phyloP scores from a whole-genome alignment of 2,888 invertebrate species.

The Nomada fucata region DNA sequence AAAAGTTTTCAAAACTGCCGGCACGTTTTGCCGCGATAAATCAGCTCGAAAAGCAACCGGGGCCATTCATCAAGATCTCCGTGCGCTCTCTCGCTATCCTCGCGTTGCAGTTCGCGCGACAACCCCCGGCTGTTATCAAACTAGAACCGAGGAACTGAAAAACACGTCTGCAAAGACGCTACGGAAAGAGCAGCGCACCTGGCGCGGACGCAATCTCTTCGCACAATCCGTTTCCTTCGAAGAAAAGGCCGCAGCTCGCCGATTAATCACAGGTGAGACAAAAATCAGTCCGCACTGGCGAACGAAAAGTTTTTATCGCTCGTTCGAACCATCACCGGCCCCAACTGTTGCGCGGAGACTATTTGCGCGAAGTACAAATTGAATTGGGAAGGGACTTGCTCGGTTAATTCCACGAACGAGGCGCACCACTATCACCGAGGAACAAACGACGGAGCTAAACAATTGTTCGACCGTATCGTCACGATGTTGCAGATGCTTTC shows the following conservation, averaged over 20 bases:
- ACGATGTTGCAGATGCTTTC: not conserved
- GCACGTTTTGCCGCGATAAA: slow-evolving; percentile 22
- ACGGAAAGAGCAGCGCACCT: not conserved
- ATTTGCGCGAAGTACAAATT: not conserved
- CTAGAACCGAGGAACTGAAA: too few species aligned
- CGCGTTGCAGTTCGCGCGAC: not conserved
- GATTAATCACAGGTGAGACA: not conserved
- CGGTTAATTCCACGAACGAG: not conserved
- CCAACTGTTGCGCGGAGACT: not conserved
- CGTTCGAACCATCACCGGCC: too few species aligned
- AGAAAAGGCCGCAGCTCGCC: not conserved
- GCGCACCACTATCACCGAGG: not conserved
- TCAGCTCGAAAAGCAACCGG: slow-evolving; percentile 16
- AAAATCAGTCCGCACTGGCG: too few species aligned
- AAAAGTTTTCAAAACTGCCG: slow-evolving; percentile 14
- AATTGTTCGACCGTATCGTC: not conserved
- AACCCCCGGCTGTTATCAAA: too few species aligned
- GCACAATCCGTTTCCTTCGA: not conserved
- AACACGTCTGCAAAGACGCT: not conserved
- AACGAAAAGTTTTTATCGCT: not conserved
- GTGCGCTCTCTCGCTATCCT: not conserved
- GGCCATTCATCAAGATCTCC: slow-evolving; percentile 41
- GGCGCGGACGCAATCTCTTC: not conserved
- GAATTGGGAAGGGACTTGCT: too few species aligned
- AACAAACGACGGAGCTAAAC: not conserved